A percentile compares a stretch with the other conserved stretches of the same genome.
Conservation (phyloP, 2,797 vertebrate genomes). For the Protonibea diacanthus region DNA sequence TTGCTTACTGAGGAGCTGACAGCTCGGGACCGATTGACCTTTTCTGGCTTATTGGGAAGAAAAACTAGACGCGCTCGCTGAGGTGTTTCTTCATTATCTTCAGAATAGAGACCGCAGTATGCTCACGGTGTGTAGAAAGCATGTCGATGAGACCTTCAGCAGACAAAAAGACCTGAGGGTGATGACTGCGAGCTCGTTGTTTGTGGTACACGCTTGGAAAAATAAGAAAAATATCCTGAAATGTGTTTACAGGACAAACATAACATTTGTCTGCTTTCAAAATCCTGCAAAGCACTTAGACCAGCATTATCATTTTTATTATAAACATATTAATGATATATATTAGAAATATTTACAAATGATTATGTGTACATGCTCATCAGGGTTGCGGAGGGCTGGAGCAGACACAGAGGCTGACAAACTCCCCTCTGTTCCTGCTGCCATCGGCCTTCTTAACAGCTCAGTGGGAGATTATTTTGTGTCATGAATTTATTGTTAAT, state of each 20-base stretch:
- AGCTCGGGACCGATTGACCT: constrained; percentile 21
- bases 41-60: constrained; percentile 16
- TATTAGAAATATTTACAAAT: no score
- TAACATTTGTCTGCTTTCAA: not conserved
- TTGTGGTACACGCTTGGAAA: no score
- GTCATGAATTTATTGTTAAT: no score
- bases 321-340: not conserved
- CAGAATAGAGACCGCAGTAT: not conserved
- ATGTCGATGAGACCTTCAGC: not conserved
- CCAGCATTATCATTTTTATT: not conserved
- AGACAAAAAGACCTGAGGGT: not conserved
- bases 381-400: no score
- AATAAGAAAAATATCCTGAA: not conserved
- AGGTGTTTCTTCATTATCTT: constrained; percentile 27
- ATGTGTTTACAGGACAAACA: not conserved
- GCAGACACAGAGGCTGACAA: no score
- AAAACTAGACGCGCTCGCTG: constrained; percentile 11
- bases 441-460: no score
- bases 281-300: not conserved
- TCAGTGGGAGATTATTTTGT: no score
- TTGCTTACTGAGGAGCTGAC: constrained; percentile 22
- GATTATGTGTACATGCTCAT: no score
- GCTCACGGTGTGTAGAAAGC: not conserved
- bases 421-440: no score
- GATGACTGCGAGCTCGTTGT: constrained; percentile 6